phyloP scores from a whole-genome alignment of 2,113 vertebrate genomes.

The Paralichthys olivaceus region DNA sequence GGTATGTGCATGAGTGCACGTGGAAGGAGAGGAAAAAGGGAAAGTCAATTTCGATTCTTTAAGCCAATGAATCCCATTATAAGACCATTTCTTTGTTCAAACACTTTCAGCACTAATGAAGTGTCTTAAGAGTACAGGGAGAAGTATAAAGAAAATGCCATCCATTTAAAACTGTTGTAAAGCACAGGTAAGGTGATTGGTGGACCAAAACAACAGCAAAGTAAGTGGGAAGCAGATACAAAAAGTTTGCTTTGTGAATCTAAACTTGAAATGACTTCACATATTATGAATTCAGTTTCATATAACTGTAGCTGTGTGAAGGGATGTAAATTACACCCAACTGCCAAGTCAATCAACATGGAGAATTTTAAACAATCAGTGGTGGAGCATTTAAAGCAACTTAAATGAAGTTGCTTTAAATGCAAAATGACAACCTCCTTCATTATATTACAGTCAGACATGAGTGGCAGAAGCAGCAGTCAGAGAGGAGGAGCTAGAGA shows the following conservation, averaged over 20 bases:
- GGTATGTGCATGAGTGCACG: not conserved
- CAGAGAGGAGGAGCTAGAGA: conserved; percentile 23
- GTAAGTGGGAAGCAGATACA: not conserved
- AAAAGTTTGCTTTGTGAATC: conserved; percentile 10
- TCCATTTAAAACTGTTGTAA: conserved; percentile 25
- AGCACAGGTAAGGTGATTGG: conserved; percentile 17
- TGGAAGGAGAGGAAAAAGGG: not conserved
- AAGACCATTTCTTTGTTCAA: conserved; percentile 70
- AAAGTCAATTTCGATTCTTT: conserved; percentile 63
- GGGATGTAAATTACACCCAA: conserved; percentile 8
- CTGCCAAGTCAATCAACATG: not conserved
- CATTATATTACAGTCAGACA: conserved; percentile 71
- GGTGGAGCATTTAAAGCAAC: too few relatives aligned
- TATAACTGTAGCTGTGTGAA: conserved; percentile 1
- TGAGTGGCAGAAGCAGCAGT: conserved; percentile 66
- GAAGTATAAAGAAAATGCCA: conserved; percentile 44
- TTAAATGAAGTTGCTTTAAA: conserved; percentile 47
- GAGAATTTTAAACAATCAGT: conserved; percentile 30
- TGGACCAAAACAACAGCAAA: conserved; percentile 9
- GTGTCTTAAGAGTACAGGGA: conserved; percentile 51
- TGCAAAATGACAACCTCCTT: conserved; percentile 52
- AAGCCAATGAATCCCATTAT: conserved; percentile 79
- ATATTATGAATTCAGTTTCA: not conserved
- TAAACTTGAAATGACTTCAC: not conserved
- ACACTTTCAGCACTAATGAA: conserved; percentile 70